Evolutionary conservation across 2,888 invertebrate species (phyloP), one percentile per base, ranked within the genome.

Genomic region (Hirudinaria manillensis): DNA sequence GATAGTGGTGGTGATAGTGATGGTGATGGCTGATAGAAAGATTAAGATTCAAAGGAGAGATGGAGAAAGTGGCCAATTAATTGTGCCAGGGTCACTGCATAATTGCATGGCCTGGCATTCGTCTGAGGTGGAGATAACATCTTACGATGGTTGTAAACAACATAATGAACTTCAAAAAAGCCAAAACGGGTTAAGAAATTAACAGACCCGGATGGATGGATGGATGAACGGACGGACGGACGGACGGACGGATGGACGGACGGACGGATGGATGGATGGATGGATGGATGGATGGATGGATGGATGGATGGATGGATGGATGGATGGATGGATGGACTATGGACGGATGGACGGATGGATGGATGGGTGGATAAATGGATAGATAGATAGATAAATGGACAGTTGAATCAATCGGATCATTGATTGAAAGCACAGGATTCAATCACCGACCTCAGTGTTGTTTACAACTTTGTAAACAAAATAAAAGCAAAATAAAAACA

Each of bases 51-150:
- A 29, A n/a, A 27, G 61, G 61, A 61, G 29, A 45, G 32, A 67
- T 24, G 29, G 36, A 21, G 36, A 19, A 36, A 36, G 36, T 67
- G 32, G 3, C 34, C 67, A 67, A 67, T 67, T 67, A 67, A 67
- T 67, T 67, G 67, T 67, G 67, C 67, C 24, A 36, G 67, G 67
- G 67, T 67, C 27, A 32, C 67, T 34, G 34, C 36, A 67, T 67
- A 67, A 67, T 67, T 67, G 67, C 32, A 21, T 21, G 34, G 6
- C 67, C 24, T 36, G 21, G 27, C 67, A 67, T 67, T 21, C 32
- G 29, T 67, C 36, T 36, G 32, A 32, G 67, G 16, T 67, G 32
- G 34, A 34, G 67, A 67, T 67, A 67, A 36, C 67, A 67, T 67
- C 67, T 67, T 19, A 67, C 32, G 10, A 24, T 16, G 32, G 67